Evolutionary conservation across 2,797 vertebrate genomes (phyloP).

Genomic region (Cossypha heuglini): DNA sequence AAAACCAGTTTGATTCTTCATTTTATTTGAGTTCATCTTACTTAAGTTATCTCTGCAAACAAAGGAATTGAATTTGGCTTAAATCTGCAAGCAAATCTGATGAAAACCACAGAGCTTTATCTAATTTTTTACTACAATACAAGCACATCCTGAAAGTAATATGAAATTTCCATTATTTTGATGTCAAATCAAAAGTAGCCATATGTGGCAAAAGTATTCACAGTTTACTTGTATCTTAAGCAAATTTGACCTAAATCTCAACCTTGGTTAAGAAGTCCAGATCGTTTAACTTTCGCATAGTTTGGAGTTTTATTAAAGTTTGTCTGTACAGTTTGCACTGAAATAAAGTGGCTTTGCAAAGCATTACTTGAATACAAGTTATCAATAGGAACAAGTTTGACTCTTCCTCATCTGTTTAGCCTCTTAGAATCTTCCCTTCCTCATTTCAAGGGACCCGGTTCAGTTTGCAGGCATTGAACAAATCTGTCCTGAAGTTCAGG

Average conservation of each 20-base stretch:
- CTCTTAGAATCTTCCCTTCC: not conserved
- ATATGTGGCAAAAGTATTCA: not conserved
- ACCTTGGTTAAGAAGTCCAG: not conserved
- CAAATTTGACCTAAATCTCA: not conserved
- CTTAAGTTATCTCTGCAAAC: not conserved
- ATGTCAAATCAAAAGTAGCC: not conserved
- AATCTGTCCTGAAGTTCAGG: not conserved
- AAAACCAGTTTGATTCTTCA: not conserved
- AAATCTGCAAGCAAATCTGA: not conserved
- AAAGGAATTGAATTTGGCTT: not conserved
- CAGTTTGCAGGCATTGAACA: not conserved
- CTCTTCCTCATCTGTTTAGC: not conserved
- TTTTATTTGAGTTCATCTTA: not conserved
- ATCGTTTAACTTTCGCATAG: not conserved
- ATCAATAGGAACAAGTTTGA: not conserved
- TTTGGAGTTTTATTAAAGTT: not conserved
- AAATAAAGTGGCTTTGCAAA: not conserved
- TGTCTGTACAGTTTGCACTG: not conserved
- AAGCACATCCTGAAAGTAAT: not conserved
- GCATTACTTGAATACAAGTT: not conserved
- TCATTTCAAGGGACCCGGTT: not conserved
- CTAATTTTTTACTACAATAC: not conserved
- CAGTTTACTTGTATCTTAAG: not conserved
- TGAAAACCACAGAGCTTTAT: not conserved
- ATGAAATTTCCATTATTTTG: conserved; percentile 4